Percentiles rank a stretch among this genome's conserved stretches.
Conservation (phyloP, 2,888 invertebrate genomes). For the Empis livida region DNA sequence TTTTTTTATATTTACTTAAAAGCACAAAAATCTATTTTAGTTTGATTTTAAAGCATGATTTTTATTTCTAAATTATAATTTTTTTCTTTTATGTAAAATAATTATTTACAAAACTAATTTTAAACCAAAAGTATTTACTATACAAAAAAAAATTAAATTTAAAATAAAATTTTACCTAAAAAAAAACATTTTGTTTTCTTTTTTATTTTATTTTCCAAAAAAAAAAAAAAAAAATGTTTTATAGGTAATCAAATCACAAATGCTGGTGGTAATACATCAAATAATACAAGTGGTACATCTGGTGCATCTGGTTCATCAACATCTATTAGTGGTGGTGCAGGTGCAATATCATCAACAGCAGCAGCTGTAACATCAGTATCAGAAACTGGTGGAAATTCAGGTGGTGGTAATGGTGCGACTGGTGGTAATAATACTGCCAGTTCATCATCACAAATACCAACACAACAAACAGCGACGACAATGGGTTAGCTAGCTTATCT, state of each 20-base stretch:
- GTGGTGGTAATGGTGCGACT: conserved; percentile 15
- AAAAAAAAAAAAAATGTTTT: too few relatives aligned
- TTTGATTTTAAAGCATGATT: too few relatives aligned
- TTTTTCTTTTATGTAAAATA: too few relatives aligned
- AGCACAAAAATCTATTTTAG: too few relatives aligned
- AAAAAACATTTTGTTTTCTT: not conserved
- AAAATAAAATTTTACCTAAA: conserved; percentile 1
- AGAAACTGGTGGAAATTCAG: conserved; percentile 10
- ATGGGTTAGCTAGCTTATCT: conserved; percentile 27
- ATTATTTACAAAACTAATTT: too few relatives aligned
- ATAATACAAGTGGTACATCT: conserved; percentile 15
- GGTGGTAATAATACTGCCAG: conserved; percentile 17
- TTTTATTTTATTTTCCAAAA: not conserved
- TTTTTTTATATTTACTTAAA: too few relatives aligned
- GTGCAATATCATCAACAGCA: conserved; percentile 9
- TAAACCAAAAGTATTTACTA: too few relatives aligned
- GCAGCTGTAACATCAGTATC: conserved; percentile 13
- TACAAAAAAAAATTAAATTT: too few relatives aligned
- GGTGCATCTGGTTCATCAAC: not conserved
- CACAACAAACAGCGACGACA: conserved; percentile 28
- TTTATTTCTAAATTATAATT: too few relatives aligned
- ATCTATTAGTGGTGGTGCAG: not conserved
- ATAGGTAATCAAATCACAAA: not conserved
- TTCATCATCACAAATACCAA: conserved; percentile 7
- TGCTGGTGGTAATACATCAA: conserved; percentile 13